Base-by-base conservation (phyloP, 2,113 vertebrate species). In the Brachionichthys hirsutus region DNA sequence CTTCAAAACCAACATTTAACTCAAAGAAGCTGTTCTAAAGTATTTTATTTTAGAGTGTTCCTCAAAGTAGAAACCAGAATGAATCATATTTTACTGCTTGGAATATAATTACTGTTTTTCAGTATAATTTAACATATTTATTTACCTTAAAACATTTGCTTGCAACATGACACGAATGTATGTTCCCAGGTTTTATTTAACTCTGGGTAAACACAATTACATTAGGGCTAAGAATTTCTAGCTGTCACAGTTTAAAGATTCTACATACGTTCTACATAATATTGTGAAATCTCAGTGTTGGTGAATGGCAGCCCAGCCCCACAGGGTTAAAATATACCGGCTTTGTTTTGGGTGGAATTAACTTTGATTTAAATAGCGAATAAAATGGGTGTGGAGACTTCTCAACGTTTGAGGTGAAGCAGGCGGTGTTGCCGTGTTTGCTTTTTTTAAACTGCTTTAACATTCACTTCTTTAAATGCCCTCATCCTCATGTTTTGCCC, bases 261-360 rank as follows among this genome's bases (percentile, higher is more conserved):
- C 2, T 30, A 30, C 24, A 30, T 30, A 30, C 8, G 24, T n/a
- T n/a, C n/a, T n/a, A n/a, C n/a, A n/a, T 30, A 30, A 30, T 30
- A 8, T 30, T 4, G 4, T 30, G 4, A 30, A 2, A 30, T 6
- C 1, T 30, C 24, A 8, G 24, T 44, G 2, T 17, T n/a, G 14
- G 2, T 64, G 18, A 30, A 64, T 6, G 43, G 44, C 47, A 65
- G 18, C 48, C 6, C 15, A 40, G 9, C 40, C 45, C 67, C 51
- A 74, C 67, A 60, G 66, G 68, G 68, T 76, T 81, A 70, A 83
- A 70, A 79, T 54, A 2, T 1, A 45, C 7, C 16, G 12, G 45
- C n/a, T 42, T 24, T 17, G 13, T 34, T 43, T 8, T 61, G 40
- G 54, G 14, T 38, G 20, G 67, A 52, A 53, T 30, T 30, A 44